Evolutionary conservation across 2,888 invertebrate species (phyloP).

Genomic region (Lasioglossum calceatum): DNA sequence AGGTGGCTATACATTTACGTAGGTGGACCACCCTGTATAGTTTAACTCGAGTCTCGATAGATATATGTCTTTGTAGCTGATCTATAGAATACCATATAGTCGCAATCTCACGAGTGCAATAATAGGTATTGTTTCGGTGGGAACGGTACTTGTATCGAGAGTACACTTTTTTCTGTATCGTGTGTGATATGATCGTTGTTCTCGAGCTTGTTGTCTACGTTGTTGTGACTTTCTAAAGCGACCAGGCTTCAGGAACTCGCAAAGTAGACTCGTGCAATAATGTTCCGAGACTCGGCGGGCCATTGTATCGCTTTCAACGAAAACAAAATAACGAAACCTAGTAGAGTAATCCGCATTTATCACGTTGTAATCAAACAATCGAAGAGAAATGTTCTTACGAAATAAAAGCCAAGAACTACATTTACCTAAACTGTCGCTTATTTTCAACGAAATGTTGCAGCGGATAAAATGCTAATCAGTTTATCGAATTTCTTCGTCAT

Average conservation of each 20-base stretch:
- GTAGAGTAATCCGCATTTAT: slow-evolving; percentile 41
- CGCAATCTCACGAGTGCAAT: slow-evolving; percentile 38
- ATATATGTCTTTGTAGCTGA: slow-evolving; percentile 3
- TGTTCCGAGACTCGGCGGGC: slow-evolving; percentile 32
- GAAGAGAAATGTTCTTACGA: slow-evolving; percentile 7
- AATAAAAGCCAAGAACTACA: slow-evolving; percentile 37
- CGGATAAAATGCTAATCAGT: not conserved
- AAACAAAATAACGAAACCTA: slow-evolving; percentile 28
- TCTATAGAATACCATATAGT: not conserved
- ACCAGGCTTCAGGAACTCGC: slow-evolving; percentile 71
- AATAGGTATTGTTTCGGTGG: slow-evolving; percentile 21
- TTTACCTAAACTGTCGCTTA: not conserved
- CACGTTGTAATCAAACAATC: slow-evolving; percentile 57
- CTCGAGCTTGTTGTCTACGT: slow-evolving; percentile 63
- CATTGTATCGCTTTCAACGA: slow-evolving; percentile 20
- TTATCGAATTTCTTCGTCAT: not conserved
- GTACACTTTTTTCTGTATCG: not conserved
- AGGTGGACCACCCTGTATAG: too few relatives aligned
- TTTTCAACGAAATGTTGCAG: not conserved
- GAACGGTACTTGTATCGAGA: slow-evolving; percentile 6
- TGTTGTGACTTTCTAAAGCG: slow-evolving; percentile 74
- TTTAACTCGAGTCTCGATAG: not conserved
- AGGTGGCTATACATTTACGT: too few relatives aligned
- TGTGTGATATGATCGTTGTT: slow-evolving; percentile 33
- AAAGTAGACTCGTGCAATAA: slow-evolving; percentile 64